phyloP scores from a whole-genome alignment of 2,888 invertebrate species.

The Lepidocyrtinus sp. region DNA sequence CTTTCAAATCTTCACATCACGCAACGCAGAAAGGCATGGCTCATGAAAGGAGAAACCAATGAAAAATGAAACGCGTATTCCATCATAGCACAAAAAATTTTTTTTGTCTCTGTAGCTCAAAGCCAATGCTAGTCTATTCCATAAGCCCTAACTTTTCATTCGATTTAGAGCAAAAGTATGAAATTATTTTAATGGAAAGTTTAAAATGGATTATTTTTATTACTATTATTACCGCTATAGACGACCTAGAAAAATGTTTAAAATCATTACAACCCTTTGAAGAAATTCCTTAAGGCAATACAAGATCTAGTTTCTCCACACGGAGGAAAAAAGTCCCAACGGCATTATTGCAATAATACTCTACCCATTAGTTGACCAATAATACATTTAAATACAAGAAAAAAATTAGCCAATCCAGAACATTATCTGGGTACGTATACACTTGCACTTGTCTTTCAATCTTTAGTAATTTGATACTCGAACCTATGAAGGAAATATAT shows the following conservation, averaged over 20 bases:
- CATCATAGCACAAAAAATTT: not conserved
- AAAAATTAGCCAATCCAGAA: slow-evolving; percentile 19
- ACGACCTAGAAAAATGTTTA: slow-evolving; percentile 12
- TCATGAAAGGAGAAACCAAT: slow-evolving; percentile 38
- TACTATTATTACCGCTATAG: not conserved
- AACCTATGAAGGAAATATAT: not conserved
- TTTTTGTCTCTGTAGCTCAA: too few species aligned
- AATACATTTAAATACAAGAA: not conserved
- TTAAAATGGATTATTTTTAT: not conserved
- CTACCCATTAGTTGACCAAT: slow-evolving; percentile 3
- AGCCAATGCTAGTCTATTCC: too few species aligned
- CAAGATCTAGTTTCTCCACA: slow-evolving; percentile 66
- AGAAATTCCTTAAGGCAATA: slow-evolving; percentile 59
- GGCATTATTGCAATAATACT: slow-evolving; percentile 36
- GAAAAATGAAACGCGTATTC: slow-evolving; percentile 1
- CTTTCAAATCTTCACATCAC: slow-evolving; percentile 29
- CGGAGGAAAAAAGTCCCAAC: slow-evolving; percentile 39
- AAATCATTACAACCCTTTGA: slow-evolving; percentile 16
- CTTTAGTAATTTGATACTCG: not conserved
- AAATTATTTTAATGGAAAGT: not conserved
- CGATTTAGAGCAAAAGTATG: too few species aligned
- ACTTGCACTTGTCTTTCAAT: not conserved
- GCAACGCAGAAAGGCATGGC: slow-evolving; percentile 58
- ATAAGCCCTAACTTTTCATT: too few species aligned
- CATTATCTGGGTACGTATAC: not conserved